A percentile compares a stretch with the other conserved stretches of the same genome.
phyloP scores from a whole-genome alignment of 2,888 invertebrate genomes.

The Ochropleura plecta region DNA sequence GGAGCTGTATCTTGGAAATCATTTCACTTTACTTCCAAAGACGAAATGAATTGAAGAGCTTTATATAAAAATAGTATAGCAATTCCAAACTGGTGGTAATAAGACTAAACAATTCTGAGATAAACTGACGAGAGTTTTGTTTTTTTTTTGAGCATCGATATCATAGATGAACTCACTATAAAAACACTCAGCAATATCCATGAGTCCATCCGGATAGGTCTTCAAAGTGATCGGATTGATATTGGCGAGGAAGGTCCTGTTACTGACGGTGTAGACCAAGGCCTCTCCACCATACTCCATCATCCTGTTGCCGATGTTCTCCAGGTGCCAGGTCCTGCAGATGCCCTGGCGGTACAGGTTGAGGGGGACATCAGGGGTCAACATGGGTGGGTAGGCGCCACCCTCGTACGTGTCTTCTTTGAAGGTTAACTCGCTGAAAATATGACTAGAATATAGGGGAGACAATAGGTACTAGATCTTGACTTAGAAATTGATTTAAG shows the following conservation, averaged over 20 bases:
- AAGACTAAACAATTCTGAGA: no score
- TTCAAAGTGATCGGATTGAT: slow-evolving; percentile 75
- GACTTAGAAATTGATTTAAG: not conserved
- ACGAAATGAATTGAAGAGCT: no score
- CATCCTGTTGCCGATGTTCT: slow-evolving; percentile 67
- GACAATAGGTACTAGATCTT: not conserved
- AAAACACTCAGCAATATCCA: slow-evolving; percentile 92
- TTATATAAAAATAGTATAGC: no score
- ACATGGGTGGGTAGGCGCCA: slow-evolving; percentile 92
- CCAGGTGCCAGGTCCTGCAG: slow-evolving; percentile 92
- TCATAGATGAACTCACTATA: slow-evolving; percentile 90
- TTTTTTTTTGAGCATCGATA: no score
- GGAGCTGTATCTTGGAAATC: no score
- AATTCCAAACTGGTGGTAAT: no score
- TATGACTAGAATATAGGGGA: not conserved
- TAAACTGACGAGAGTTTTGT: no score
- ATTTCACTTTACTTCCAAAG: no score
- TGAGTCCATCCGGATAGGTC: slow-evolving; percentile 90
- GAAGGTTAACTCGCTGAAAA: slow-evolving; percentile 76
- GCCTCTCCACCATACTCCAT: slow-evolving; percentile 90
- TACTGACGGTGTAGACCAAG: slow-evolving; percentile 91
- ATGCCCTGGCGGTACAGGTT: slow-evolving; percentile 93
- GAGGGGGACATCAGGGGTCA: slow-evolving; percentile 89
- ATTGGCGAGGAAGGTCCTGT: slow-evolving; percentile 91
- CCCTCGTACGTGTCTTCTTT: slow-evolving; percentile 95